Percentiles rank a stretch among this genome's conserved stretches.
Conservation (phyloP, 2,888 invertebrate species). For the Caenorhabditis doughertyi region DNA sequence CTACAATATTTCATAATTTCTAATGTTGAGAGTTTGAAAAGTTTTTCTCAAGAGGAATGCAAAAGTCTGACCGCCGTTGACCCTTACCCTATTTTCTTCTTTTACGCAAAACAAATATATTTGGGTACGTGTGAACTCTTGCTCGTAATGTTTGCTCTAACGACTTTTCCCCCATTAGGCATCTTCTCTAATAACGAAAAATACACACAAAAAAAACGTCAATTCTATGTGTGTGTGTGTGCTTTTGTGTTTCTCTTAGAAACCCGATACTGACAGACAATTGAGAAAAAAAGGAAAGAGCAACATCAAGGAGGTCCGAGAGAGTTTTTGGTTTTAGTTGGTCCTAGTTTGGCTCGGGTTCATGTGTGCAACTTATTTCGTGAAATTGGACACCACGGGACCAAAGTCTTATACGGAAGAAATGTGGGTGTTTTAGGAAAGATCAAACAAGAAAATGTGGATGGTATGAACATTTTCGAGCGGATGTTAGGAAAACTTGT, state of each 20-base stretch:
- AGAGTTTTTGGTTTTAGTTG: constrained; percentile 1
- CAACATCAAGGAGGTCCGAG: constrained; percentile 25
- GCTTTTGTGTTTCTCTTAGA: constrained; percentile 31
- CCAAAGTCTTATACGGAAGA: constrained; percentile 7
- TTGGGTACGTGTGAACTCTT: constrained; percentile 26
- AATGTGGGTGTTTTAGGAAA: constrained; percentile 5
- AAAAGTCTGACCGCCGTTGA: constrained; percentile 9
- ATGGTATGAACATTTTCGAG: not conserved
- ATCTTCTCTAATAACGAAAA: not conserved
- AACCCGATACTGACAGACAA: constrained; percentile 29
- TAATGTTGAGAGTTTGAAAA: not conserved
- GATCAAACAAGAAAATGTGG: constrained; percentile 18
- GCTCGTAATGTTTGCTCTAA: constrained; percentile 20
- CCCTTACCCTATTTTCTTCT: not conserved
- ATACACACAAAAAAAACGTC: constrained; percentile 8
- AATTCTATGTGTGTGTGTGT: constrained; percentile 12
- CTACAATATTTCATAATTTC: no score
- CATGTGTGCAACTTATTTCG: constrained; percentile 18
- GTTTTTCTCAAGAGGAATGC: not conserved
- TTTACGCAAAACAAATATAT: constrained; percentile 22
- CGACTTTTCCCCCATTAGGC: constrained; percentile 21
- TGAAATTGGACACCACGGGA: constrained; percentile 45
- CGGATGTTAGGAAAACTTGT: constrained; percentile 1
- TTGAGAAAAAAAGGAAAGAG: constrained; percentile 13
- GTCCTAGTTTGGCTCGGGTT: constrained; percentile 1